phyloP scores from a whole-genome alignment of 1,140 invertebrate species.

The Platyscapa corneri region DNA sequence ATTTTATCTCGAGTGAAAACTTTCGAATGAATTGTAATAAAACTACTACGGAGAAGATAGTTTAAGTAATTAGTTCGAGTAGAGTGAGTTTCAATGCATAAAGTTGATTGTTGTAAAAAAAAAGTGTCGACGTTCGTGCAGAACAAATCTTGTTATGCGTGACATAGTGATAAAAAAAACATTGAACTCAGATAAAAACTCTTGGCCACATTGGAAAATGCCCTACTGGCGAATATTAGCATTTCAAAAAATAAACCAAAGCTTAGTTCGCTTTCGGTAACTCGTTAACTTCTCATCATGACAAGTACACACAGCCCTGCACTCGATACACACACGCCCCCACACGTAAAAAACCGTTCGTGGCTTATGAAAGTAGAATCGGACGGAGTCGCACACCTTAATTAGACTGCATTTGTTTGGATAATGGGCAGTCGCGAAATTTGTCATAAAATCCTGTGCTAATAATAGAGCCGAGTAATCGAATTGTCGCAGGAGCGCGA shows the following conservation, averaged over 20 bases:
- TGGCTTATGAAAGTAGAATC: neutral
- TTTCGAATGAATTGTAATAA: neutral
- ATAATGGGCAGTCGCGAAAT: too few species aligned
- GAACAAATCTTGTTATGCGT: neutral
- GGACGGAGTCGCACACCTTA: conserved; percentile 19
- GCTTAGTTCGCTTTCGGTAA: neutral
- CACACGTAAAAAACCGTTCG: neutral
- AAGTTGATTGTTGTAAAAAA: neutral
- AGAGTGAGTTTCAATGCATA: neutral
- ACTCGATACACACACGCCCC: neutral
- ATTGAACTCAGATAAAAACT: too few species aligned
- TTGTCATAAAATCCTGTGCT: too few species aligned
- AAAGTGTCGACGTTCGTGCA: neutral
- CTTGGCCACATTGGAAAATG: too few species aligned
- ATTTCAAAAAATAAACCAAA: too few species aligned
- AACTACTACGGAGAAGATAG: neutral
- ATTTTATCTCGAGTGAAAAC: neutral
- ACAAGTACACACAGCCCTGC: too few species aligned
- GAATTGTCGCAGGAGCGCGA: too few species aligned
- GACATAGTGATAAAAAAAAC: neutral
- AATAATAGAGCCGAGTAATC: too few species aligned
- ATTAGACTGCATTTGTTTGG: neutral
- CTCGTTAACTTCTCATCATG: neutral
- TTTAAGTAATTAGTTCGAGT: neutral
- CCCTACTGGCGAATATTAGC: too few species aligned